phyloP scores from a whole-genome alignment of 2,113 vertebrate species.

The Todiramphus saurophagus region DNA sequence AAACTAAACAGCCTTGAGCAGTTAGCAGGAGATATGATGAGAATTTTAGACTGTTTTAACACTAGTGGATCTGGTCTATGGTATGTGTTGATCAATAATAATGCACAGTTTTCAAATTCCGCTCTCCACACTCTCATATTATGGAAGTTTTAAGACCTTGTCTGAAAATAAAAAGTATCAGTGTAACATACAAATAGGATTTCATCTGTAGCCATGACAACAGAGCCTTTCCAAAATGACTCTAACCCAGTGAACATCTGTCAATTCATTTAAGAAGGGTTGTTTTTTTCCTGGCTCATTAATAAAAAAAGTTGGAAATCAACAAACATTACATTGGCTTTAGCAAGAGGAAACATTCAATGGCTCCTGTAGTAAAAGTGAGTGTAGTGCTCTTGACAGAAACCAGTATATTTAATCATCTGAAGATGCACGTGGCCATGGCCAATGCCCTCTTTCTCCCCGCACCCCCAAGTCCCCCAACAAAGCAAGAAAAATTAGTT shows the following conservation, averaged over 20 bases:
- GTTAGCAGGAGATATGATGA: neutral
- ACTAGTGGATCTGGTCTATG: neutral
- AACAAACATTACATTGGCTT: slow-evolving; percentile 34
- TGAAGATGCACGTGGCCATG: slow-evolving; percentile 22
- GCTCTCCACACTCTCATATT: neutral
- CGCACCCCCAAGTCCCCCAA: neutral
- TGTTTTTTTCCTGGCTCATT: slow-evolving; percentile 32
- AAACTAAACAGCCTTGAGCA: slow-evolving; percentile 33
- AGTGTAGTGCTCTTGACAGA: slow-evolving; percentile 58
- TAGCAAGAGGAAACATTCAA: slow-evolving; percentile 67
- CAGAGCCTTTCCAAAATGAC: neutral
- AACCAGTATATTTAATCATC: slow-evolving; percentile 42
- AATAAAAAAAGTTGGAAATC: slow-evolving; percentile 46
- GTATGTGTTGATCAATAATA: slow-evolving; percentile 4
- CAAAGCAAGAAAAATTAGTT: slow-evolving; percentile 36
- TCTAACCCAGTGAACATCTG: neutral
- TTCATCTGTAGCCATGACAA: slow-evolving; percentile 36
- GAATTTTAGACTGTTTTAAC: neutral
- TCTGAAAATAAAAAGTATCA: slow-evolving; percentile 20
- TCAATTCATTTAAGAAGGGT: neutral
- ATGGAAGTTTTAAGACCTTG: neutral
- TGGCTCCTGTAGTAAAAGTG: slow-evolving; percentile 57
- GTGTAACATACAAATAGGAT: neutral
- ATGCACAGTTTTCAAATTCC: neutral
- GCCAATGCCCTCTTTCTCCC: slow-evolving; percentile 1